Evolutionary conservation across 2,113 vertebrate genomes (phyloP), one percentile per base, ranked within the genome.

Genomic region (Ptilorrhoa leucosticta): DNA sequence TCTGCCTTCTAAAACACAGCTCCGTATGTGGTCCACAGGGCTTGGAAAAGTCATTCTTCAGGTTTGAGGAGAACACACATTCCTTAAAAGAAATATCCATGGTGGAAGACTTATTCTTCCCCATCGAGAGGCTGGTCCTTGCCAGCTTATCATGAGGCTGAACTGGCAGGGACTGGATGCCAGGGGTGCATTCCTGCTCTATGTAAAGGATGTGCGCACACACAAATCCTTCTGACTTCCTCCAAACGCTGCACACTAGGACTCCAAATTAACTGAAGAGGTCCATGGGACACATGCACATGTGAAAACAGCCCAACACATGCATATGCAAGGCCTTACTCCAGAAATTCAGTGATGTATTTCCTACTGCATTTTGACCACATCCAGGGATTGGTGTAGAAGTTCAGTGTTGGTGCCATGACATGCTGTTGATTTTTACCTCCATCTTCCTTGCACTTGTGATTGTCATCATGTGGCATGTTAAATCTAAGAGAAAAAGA

Each of bases 321-420:
- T 79, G 77, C 82, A 94, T 23, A 70, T 51, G 44, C 56, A 58
- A 84, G 60, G 64, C 56, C 99, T 98, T 99, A 99, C 99, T 99
- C 99, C 51, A 99, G 98, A 98, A 99, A 99, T 96, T 99, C 99
- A 44, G 99, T 99, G 98, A 99, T 99, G 97, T 99, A 99, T 98
- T 99, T 99, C 93, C 99, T 98, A 97, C 99, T 99, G 95, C 99
- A 99, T 94, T 99, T 99, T 84, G 99, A 99, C 99, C 99, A 99
- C 98, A 99, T 99, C 99, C 99, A 99, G 53, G 99, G 99, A 83
- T 99, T 99, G 97, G 99, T 99, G 97, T 99, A 98, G 97, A 99
- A 99, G 97, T 99, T 99, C 58, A 99, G 83, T 0, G 99, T 99
- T 12, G 99, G 99, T 2, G 99, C 99, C 99, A 99, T 99, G 92